A percentile compares a stretch with the other conserved stretches of the same genome.
These are phyloP conservation scores for Gadopsis bispinosus DNA, from an alignment of 2,797 vertebrate species.

Conservation along the genomic window DNA sequence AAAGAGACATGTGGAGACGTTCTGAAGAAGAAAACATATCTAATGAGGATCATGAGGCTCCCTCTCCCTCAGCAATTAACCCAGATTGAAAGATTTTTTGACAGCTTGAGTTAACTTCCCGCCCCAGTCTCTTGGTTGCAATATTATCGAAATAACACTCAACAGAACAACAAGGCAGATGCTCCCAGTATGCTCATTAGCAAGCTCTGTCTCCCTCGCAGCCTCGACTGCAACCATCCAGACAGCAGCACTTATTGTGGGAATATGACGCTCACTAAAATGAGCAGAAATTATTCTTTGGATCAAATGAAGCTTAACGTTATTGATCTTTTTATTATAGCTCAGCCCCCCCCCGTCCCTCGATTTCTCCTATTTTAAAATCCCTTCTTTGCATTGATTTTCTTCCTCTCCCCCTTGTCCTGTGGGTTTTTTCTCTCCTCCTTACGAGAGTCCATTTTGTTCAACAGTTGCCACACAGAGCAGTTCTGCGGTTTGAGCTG, in stretches of 20 bases:
- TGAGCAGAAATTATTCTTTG: slow-evolving; percentile 4
- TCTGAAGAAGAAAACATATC: slow-evolving; percentile 34
- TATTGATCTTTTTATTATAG: slow-evolving; percentile 41
- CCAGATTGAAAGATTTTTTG: slow-evolving; percentile 74
- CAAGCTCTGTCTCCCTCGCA: slow-evolving; percentile 55
- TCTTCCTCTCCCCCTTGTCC: slow-evolving; percentile 43
- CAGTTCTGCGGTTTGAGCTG: slow-evolving; percentile 70
- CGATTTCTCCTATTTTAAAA: slow-evolving; percentile 54
- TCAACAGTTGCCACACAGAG: slow-evolving; percentile 77
- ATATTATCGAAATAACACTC: slow-evolving; percentile 66
- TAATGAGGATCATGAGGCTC: slow-evolving; percentile 64
- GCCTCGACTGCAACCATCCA: slow-evolving; percentile 50
- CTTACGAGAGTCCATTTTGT: slow-evolving; percentile 76
- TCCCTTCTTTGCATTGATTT: slow-evolving; percentile 66
- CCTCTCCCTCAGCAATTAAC: slow-evolving; percentile 81
- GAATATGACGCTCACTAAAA: slow-evolving; percentile 4
- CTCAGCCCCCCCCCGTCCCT: background rate
- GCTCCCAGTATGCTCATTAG: slow-evolving; percentile 77
- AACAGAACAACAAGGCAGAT: slow-evolving; percentile 69
- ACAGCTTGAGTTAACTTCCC: slow-evolving; percentile 68
- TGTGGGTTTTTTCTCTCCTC: slow-evolving; percentile 55
- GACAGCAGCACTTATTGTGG: background rate
- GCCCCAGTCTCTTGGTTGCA: slow-evolving; percentile 62
- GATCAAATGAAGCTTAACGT: slow-evolving; percentile 31
- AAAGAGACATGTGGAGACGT: slow-evolving; percentile 23